Conservation (phyloP, 2,113 vertebrate species). For the Psittacara wagleri region DNA sequence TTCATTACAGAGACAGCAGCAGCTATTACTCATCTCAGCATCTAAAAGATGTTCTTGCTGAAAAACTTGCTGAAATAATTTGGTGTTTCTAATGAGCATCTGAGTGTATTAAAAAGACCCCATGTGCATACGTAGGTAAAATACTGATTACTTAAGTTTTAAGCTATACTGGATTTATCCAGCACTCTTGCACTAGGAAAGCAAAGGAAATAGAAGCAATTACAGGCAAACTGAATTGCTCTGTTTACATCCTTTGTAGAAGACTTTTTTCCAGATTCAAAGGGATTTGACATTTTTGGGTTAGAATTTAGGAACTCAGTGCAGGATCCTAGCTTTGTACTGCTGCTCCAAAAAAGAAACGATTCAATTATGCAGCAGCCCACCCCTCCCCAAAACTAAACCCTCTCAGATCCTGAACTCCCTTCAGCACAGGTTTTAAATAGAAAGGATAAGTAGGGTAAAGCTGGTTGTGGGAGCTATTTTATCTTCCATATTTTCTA, state of each 20-base stretch:
- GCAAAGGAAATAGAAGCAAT: conserved; percentile 21
- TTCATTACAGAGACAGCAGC: neutral
- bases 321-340: neutral
- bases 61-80: neutral
- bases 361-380: conserved; percentile 19
- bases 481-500: conserved; percentile 46
- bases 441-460: conserved; percentile 57
- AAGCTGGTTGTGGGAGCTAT: conserved; percentile 29
- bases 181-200: neutral
- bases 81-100: neutral
- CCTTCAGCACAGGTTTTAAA: conserved; percentile 39
- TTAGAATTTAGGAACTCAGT: conserved; percentile 23
- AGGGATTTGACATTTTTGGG: conserved; percentile 57
- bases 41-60: neutral
- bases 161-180: neutral
- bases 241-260: neutral
- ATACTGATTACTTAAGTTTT: neutral
- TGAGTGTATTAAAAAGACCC: neutral
- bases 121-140: neutral
- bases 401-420: neutral
- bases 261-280: conserved; percentile 8
- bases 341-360: neutral
- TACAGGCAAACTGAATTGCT: neutral
- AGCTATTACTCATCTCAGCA: neutral
- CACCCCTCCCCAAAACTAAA: neutral